Conservation (phyloP, 2,888 invertebrate genomes). For the Amphimallon solstitiale region DNA sequence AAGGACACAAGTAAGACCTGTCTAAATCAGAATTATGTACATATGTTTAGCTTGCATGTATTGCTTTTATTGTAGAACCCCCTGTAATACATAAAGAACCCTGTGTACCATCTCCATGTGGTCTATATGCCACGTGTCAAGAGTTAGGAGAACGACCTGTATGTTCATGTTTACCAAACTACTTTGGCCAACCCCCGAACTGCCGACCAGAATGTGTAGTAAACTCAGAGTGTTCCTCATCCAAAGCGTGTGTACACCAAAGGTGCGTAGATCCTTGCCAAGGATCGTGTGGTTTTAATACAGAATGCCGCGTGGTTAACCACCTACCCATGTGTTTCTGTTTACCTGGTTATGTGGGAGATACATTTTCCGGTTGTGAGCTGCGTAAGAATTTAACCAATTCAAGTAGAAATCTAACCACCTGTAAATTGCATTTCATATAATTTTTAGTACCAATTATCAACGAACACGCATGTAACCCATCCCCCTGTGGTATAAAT, state of each 20-base stretch:
- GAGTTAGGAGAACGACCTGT: slow-evolving; percentile 74
- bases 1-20: slow-evolving; percentile 70
- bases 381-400: slow-evolving; percentile 53
- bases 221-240: slow-evolving; percentile 77
- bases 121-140: slow-evolving; percentile 80
- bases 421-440: background rate
- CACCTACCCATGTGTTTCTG: slow-evolving; percentile 81
- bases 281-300: slow-evolving; percentile 79
- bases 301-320: slow-evolving; percentile 75
- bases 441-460: slow-evolving; percentile 55
- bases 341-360: slow-evolving; percentile 76
- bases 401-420: background rate
- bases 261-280: slow-evolving; percentile 79
- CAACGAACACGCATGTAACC: slow-evolving; percentile 77
- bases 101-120: slow-evolving; percentile 80
- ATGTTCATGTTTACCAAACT: slow-evolving; percentile 79
- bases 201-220: slow-evolving; percentile 81
- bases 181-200: slow-evolving; percentile 81
- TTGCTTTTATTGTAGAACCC: slow-evolving; percentile 52
- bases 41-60: slow-evolving; percentile 41
- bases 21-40: slow-evolving; percentile 4
- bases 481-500: slow-evolving; percentile 87
- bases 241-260: slow-evolving; percentile 77
- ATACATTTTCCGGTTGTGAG: slow-evolving; percentile 82
- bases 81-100: slow-evolving; percentile 61